Conservation (phyloP, 2,888 invertebrate genomes). For the Nipponacmea schrenckii region DNA sequence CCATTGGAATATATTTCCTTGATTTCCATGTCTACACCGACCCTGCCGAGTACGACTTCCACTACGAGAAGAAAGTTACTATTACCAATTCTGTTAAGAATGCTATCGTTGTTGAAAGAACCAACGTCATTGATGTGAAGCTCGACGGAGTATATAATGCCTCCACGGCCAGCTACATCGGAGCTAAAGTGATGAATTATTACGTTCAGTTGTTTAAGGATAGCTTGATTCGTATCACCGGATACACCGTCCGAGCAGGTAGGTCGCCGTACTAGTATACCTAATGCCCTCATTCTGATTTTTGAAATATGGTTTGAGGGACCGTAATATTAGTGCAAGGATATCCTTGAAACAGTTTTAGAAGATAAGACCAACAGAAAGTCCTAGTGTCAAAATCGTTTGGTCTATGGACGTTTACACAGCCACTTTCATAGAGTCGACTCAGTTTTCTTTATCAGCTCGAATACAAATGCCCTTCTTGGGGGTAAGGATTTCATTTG, state of each 20-base stretch:
- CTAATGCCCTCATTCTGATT: no score
- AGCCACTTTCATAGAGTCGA: no score
- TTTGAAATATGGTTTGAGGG: no score
- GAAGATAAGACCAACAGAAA: no score
- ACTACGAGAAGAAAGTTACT: constrained; percentile 9
- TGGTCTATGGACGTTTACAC: no score
- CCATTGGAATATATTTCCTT: constrained; percentile 29
- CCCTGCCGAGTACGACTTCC: constrained; percentile 24
- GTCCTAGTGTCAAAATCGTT: no score
- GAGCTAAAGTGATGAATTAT: constrained; percentile 22
- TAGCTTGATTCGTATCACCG: constrained; percentile 12
- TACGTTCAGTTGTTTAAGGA: constrained; percentile 17
- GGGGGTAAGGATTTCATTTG: no score
- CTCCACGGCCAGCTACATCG: constrained; percentile 17
- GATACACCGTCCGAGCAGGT: constrained; percentile 22
- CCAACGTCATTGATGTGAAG: constrained; percentile 24
- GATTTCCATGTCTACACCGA: constrained; percentile 23
- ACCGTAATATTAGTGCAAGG: no score
- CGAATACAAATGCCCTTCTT: no score
- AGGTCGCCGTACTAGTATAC: not conserved
- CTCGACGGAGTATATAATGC: constrained; percentile 23
- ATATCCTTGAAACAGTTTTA: not conserved
- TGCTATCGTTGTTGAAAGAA: constrained; percentile 21
- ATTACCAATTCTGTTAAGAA: constrained; percentile 20
- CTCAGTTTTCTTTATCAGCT: no score